Percentiles rank a stretch among this genome's conserved stretches.
These are phyloP conservation scores for Diplazon laetatorius DNA, from an alignment of 2,888 invertebrate species.

Conservation along the genomic window DNA sequence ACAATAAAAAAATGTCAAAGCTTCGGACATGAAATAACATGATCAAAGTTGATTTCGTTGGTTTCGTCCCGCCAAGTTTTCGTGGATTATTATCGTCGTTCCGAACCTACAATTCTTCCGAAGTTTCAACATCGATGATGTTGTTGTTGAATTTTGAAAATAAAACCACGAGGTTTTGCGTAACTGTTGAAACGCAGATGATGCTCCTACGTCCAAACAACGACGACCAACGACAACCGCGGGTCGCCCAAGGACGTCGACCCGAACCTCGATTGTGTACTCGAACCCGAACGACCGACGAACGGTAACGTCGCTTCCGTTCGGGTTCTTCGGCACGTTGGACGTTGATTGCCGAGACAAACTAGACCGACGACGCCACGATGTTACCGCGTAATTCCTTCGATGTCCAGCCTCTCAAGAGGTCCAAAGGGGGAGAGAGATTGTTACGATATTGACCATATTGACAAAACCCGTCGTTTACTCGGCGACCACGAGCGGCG, in stretches of 20 bases:
- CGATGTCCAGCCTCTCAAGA: too few relatives aligned
- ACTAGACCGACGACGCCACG: too few relatives aligned
- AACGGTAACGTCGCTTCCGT: background rate
- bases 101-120: background rate
- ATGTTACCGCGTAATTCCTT: too few relatives aligned
- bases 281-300: background rate
- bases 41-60: background rate
- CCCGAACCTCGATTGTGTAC: background rate
- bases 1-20: slow-evolving; percentile 5
- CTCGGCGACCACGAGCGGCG: background rate
- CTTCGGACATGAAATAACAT: slow-evolving; percentile 34
- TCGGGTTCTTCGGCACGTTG: too few relatives aligned
- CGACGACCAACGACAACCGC: slow-evolving; percentile 16
- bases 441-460: background rate
- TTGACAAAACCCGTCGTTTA: too few relatives aligned
- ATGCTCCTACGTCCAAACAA: slow-evolving; percentile 14
- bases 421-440: too few relatives aligned
- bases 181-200: slow-evolving; percentile 21
- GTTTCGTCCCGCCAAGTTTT: background rate
- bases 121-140: slow-evolving; percentile 20
- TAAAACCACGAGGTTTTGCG: slow-evolving; percentile 24
- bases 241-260: slow-evolving; percentile 41
- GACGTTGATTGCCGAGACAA: too few relatives aligned
- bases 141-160: slow-evolving; percentile 12
- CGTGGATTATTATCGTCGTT: background rate